Evolutionary conservation across 2,797 vertebrate genomes (phyloP).

Genomic region (Enteromius paludinosus): DNA sequence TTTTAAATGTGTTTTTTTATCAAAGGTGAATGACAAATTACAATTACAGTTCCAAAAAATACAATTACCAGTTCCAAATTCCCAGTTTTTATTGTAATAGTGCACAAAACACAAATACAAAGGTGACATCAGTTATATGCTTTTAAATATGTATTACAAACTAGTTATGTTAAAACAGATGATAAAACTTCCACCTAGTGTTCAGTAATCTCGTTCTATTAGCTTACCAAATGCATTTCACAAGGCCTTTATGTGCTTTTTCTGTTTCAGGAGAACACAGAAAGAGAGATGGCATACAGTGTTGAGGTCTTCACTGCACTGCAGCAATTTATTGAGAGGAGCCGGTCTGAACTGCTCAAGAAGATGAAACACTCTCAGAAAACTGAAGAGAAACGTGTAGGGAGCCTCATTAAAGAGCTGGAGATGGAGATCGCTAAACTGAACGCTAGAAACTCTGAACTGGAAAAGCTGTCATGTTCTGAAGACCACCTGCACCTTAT

Average conservation of each 20-base stretch:
- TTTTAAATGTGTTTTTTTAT: background rate
- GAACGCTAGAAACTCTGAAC: conserved; percentile 63
- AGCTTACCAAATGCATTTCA: background rate
- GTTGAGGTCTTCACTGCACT: conserved; percentile 65
- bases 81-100: background rate
- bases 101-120: background rate
- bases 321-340: conserved; percentile 64
- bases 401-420: conserved; percentile 66
- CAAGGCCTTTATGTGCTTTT: background rate
- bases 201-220: background rate
- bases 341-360: conserved; percentile 63
- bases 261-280: conserved; percentile 63
- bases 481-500: conserved; percentile 74
- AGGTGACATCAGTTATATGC: background rate
- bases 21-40: background rate
- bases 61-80: background rate
- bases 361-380: conserved; percentile 68
- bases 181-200: background rate
- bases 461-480: conserved; percentile 68
- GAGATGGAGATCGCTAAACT: conserved; percentile 71
- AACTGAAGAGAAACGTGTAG: conserved; percentile 64
- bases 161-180: background rate
- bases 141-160: background rate
- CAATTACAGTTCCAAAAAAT: no score
- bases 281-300: conserved; percentile 66